A percentile compares a stretch with the other conserved stretches of the same genome.
These are phyloP conservation scores for Spilarctia lutea DNA, from an alignment of 2,888 invertebrate species.

Conservation along the genomic window DNA sequence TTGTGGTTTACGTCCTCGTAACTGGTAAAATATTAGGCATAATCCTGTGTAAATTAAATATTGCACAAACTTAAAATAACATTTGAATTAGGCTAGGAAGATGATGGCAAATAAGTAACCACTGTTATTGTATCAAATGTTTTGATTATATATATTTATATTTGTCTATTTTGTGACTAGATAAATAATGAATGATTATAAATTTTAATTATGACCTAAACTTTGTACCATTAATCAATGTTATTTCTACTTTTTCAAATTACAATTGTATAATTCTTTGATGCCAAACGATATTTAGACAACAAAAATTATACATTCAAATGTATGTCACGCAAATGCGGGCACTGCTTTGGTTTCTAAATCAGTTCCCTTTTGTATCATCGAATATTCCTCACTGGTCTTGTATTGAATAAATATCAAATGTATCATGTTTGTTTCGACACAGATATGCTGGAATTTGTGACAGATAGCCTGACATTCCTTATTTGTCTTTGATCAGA, in stretches of 20 bases:
- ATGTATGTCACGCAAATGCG: constrained; percentile 36
- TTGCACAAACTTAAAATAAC: no score
- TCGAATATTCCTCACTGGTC: constrained; percentile 16
- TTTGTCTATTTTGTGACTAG: no score
- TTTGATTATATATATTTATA: no score
- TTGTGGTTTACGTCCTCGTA: no score
- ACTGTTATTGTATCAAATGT: no score
- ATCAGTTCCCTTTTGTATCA: constrained; percentile 8
- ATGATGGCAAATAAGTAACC: no score
- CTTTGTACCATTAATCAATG: constrained; percentile 35
- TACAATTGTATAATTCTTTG: constrained; percentile 43
- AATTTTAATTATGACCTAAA: constrained; percentile 33
- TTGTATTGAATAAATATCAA: constrained; percentile 13
- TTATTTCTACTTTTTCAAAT: constrained; percentile 30
- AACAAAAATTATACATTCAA: constrained; percentile 42
- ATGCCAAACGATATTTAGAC: constrained; percentile 33
- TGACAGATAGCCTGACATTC: neutral
- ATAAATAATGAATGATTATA: constrained; percentile 19
- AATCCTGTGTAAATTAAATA: no score
- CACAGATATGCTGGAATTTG: neutral
- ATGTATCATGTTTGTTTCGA: neutral
- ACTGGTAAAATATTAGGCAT: no score
- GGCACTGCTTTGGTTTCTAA: constrained; percentile 24
- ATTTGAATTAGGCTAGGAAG: no score
- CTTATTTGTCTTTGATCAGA: neutral